Base-by-base conservation (phyloP, 1,140 invertebrate species). In the Diorhabda elongata region DNA sequence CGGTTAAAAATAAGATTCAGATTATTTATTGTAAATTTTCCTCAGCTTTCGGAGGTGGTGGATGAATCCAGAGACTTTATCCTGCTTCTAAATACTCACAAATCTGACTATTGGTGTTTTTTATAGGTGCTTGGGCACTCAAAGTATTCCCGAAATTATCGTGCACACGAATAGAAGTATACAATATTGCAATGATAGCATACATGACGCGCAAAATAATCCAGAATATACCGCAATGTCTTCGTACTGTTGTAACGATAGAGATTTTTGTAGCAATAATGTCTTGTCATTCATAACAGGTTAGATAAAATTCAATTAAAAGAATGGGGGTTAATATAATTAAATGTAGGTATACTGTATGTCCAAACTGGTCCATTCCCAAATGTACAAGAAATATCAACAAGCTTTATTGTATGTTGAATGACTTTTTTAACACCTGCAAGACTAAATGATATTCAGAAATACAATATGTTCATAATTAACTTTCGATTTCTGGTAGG, bases 51-150 rank as follows among this genome's bases (percentile, higher is more conserved):
- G 26, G 26, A 26, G 26, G 26, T 26, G 26, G 26, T 26, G 26
- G 26, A 26, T 26, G 26, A 26, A 26, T 26, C 26, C 26, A 26
- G 26, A 26, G 26, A 26, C 26, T 26, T 26, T 26, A 26, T 26
- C 26, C 26, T 26, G 26, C 26, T 26, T 26, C 26, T 26, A 26
- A 26, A 26, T 26, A 26, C 26, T 26, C 26, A 26, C 26, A 26
- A 26, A 44, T 62, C 61, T 64, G 11, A 64, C 44, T 41, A 26
- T 41, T 64, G 56, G 58, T 9, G 69, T 68, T 73, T 66, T 76
- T 76, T 78, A 72, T 77, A 78, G 75, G 76, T 78, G 77, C 74
- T 71, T 73, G 58, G 44, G 71, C 68, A 67, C 66, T 61, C 69
- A 71, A 58, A 71, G 52, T 42, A 73, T 78, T 56, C 75, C 75